These are phyloP conservation scores for Chrysemys picta DNA, from an alignment of 2,113 vertebrate genomes.

Conservation along the genomic window DNA sequence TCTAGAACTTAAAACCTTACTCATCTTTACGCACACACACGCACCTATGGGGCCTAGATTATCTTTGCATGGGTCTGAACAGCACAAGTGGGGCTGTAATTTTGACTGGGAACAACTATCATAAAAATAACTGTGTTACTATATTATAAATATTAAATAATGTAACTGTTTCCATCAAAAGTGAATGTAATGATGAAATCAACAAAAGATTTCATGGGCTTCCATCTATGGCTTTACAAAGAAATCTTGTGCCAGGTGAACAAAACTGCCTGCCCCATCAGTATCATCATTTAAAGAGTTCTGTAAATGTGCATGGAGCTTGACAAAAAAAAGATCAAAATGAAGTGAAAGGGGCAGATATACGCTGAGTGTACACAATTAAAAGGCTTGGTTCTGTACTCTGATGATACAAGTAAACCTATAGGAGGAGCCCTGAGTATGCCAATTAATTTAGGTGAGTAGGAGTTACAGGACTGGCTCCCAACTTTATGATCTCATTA, in stretches of 20 bases:
- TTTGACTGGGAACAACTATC: background rate
- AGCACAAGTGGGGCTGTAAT: background rate
- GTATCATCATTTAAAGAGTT: fast-evolving
- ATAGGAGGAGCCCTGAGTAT: too few species aligned
- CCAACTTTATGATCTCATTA: too few species aligned
- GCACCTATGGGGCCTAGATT: too few species aligned
- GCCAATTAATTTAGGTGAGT: too few species aligned
- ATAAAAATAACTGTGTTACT: background rate
- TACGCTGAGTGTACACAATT: background rate
- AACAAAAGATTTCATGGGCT: background rate
- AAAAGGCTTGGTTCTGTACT: fast-evolving
- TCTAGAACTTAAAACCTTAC: background rate
- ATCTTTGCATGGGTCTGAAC: background rate
- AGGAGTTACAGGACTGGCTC: too few species aligned
- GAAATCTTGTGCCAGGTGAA: too few species aligned
- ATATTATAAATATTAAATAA: slow-evolving; percentile 18
- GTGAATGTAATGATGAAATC: background rate
- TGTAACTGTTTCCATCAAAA: background rate
- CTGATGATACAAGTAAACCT: fast-evolving
- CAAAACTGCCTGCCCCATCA: background rate
- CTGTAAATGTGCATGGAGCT: too few species aligned
- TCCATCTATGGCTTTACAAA: too few species aligned
- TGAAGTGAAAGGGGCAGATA: fast-evolving
- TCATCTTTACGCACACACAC: too few species aligned
- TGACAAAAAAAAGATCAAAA: background rate